A percentile compares a stretch with the other conserved stretches of the same genome.
Evolutionary conservation across 1,140 invertebrate species (phyloP).

Genomic region (Ephestia elutella): DNA sequence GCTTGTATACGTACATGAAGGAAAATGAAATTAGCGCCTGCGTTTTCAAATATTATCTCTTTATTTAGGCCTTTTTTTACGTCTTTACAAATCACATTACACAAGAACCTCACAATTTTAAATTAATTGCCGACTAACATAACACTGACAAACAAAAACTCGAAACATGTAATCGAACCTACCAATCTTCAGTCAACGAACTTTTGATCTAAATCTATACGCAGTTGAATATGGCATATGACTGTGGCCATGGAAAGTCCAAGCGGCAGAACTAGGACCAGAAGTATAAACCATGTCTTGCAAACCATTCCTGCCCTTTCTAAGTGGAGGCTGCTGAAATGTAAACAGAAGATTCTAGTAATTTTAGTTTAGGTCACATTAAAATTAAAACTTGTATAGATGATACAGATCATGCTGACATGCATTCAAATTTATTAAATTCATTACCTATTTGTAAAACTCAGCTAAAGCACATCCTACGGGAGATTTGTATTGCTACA

Average conservation of each 20-base stretch:
- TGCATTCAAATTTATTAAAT: too few species aligned
- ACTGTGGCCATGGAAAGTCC: conserved; percentile 51
- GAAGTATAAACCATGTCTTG: conserved; percentile 57
- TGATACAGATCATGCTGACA: too few species aligned
- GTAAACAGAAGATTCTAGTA: too few species aligned
- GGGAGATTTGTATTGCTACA: too few species aligned
- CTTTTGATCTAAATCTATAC: conserved; percentile 12
- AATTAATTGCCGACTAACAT: not conserved
- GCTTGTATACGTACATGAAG: too few species aligned
- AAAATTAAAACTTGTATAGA: too few species aligned
- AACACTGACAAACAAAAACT: not conserved
- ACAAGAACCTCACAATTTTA: not conserved
- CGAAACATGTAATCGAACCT: not conserved
- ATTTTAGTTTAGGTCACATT: not conserved
- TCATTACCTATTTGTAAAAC: too few species aligned
- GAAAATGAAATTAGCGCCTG: too few species aligned
- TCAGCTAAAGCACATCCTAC: too few species aligned
- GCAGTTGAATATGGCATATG: conserved; percentile 1
- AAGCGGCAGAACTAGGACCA: conserved; percentile 48
- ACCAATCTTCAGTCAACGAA: not conserved
- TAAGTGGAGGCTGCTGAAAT: conserved; percentile 25
- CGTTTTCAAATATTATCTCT: not conserved
- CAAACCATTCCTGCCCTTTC: conserved; percentile 48
- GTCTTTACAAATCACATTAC: not conserved
- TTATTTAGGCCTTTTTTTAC: conserved; percentile 8